A percentile compares a stretch with the other conserved stretches of the same genome.
Evolutionary conservation across 2,113 vertebrate species (phyloP).

Genomic region (Haplochromis vanheusdeni): DNA sequence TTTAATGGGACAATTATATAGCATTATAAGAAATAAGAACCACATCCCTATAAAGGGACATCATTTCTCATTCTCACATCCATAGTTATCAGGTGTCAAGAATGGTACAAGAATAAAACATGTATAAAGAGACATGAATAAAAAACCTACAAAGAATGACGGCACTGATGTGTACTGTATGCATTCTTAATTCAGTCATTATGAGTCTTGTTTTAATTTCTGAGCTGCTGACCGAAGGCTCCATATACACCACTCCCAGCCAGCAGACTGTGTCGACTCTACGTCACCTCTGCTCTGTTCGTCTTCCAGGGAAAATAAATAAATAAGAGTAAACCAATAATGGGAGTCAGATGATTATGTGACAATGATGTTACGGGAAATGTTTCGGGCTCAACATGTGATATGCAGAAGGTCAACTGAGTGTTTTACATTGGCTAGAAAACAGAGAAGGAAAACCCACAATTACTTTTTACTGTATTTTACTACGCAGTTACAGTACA

Average conservation of each 20-base stretch:
- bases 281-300: constrained; percentile 36
- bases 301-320: constrained; percentile 39
- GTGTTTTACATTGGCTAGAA: background rate
- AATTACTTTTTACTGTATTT: background rate
- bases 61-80: background rate
- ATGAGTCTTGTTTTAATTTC: background rate
- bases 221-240: background rate
- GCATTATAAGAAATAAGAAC: background rate
- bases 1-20: too few species aligned
- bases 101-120: background rate
- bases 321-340: constrained; percentile 47
- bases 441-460: background rate
- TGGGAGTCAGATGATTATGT: constrained; percentile 50
- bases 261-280: background rate
- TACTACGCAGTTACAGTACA: background rate
- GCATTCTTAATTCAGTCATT: background rate
- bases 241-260: background rate
- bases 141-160: background rate
- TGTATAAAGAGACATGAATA: background rate
- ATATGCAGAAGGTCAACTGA: constrained; percentile 10
- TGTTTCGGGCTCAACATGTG: background rate
- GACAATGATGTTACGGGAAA: constrained; percentile 38
- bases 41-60: background rate
- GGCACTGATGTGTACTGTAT: background rate
- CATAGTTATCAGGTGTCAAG: background rate